Base-by-base conservation (phyloP, 1,140 invertebrate genomes). In the Anoplolepis gracilipes region DNA sequence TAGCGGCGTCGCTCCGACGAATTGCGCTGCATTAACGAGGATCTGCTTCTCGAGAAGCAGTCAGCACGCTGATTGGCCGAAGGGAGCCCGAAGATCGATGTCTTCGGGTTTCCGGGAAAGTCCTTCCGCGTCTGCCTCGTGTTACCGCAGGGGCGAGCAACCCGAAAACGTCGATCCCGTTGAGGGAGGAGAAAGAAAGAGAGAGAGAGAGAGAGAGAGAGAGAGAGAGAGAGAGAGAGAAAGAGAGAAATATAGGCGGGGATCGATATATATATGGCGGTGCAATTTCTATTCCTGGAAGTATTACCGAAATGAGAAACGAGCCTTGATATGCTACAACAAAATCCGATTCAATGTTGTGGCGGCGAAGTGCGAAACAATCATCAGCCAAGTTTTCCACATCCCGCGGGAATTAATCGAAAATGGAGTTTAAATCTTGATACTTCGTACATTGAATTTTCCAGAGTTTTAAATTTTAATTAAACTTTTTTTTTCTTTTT, bases 41-140 rank as follows among this genome's bases (percentile, higher is more conserved):
- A 86, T 75, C 86, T 85, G 87, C 77, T 91, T 85, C 84, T 90
- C 87, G 62, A 91, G 84, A 67, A 85, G 84, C 87, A 81, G 88
- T 78, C 84, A 33, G 82, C 87, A 49, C 78, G 84, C 78, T 90
- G 91, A 93, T 93, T 92, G 92, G 92, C 87, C 22, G 85, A 90
- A 85, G 88, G 87, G 86, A 92, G 84, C 85, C 86, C 85, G 90
- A 91, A 91, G 91, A 92, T 92, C 91, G 91, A 92, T 92, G 88
- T 87, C 85, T 90, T 90, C 69, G 88, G 69, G 85, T 87, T 90
- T 90, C 69, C 84, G 86, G 64, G 42, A 76, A 90, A 84, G 64
- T 84, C 77, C 73, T 67, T 76, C 67, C 61, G 62, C 75, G 85
- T 89, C 75, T 87, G 61, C 62, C 75, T 85, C 75, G 67, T 75